Evolutionary conservation across 1,140 invertebrate genomes (phyloP), one percentile per base, ranked within the genome.

Genomic region (Drosophila miranda): DNA sequence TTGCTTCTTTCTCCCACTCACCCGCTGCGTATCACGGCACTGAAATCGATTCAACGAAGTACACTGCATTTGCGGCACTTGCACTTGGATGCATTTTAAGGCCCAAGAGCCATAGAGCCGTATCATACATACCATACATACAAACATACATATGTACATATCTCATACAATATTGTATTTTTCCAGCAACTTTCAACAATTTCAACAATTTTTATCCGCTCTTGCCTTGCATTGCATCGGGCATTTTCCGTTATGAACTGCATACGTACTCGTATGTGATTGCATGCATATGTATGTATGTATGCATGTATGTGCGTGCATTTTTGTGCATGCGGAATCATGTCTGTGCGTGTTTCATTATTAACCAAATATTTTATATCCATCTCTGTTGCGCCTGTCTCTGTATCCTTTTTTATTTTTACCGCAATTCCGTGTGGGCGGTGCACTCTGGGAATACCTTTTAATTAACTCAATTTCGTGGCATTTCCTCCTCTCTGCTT

Each of bases 311-410:
- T 58, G 23, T 19, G 16, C 41, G 34, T 21, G 23, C 49, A 23
- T 26, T 28, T 57, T 57, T 34, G 42, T 58, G 68, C 48, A 19
- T 68, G 44, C 59, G 57, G 48, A 34, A 56, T 57, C 48, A 58
- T 75, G 63, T 62, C 62, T 44, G 56, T 68, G 48, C 86, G 81
- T 78, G 81, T 38, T 38, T 38, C 82, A 86, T 86, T 86, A 86
- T 87, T 86, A 86, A 86, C 82, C 77, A 86, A 87, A 86, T 87
- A 87, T 87, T 86, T 86, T 86, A 87, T 86, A 86, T 87, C 81
- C 81, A 84, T 81, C 77, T 68, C 59, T 68, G 63, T 64, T 74
- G 81, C 42, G 63, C 71, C 71, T 64, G 67, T 71, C 56, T 67
- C 45, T 60, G 50, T 44, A 19, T 26, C n/a, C 58, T 61, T 21